Base-by-base conservation (phyloP, 35 echinoderm and acorn worm species). In the Hemicentrotus pulcherrimus region DNA sequence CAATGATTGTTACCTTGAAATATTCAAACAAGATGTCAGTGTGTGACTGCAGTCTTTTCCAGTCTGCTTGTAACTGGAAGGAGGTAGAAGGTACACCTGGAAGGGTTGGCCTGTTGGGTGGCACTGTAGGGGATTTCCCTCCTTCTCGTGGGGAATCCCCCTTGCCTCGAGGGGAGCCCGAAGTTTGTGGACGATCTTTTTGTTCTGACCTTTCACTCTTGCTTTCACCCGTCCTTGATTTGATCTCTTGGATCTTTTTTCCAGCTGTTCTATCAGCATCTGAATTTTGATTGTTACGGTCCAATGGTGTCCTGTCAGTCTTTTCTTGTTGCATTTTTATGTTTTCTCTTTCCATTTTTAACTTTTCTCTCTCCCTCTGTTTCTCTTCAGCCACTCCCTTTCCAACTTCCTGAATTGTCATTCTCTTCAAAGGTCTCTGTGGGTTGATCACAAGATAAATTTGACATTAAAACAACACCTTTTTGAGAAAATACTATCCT, bases 371-470 rank as follows among this genome's bases (percentile, higher is more conserved):
- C 33, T 94, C 94, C 59, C 46, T 94, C 46, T 35, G 32, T 71
- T 94, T 88, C 9, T 94, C 92, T 14, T 94, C 86, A 16, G 92
- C 92, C 58, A n/a, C 31, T 10, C 70, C 85, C 41, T 33, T 71
- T 12, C 98, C 98, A 94, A 99, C 96, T 93, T 96, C 98, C 70
- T 99, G 96, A 22, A 99, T 99, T 12, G 86, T 61, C 52, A 99
- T 96, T 48, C 98, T 96, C 94, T 95, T 95, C 18, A 99, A 86
- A 24, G 96, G 98, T 97, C 97, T 99, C 98, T 99, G 86, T 32
- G n/a, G 87, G 61, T 22, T 22, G 8, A 78, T 28, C 22, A 78
- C 19, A 78, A 78, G 24, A 78, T 28, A 78, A n/a, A 41, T 41
- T 41, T 41, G 35, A 41, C 35, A 41, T 0, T 41, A 41, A 41